Conservation (phyloP, 2,113 vertebrate genomes). For the Passer montanus region DNA sequence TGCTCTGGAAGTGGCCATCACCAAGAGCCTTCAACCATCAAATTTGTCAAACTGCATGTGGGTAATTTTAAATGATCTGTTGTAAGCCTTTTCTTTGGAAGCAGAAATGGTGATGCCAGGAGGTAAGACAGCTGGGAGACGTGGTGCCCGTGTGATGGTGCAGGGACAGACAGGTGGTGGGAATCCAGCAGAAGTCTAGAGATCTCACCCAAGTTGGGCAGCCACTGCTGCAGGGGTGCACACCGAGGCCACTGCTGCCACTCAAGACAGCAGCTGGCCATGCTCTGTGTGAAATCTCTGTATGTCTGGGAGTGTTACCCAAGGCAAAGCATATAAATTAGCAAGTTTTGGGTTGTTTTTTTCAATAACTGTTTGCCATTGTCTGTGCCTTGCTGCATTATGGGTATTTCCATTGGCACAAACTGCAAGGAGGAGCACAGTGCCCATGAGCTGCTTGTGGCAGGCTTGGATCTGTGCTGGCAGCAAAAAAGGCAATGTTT, state of each 20-base stretch:
- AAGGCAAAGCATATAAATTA: background rate
- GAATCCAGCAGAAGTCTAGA: background rate
- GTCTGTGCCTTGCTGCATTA: background rate
- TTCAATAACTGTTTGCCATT: background rate
- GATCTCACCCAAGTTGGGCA: fast-evolving
- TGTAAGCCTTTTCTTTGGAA: background rate
- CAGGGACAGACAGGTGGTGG: background rate
- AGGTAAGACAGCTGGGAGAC: background rate
- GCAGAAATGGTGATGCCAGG: background rate
- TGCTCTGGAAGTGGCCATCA: background rate
- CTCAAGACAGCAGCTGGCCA: background rate
- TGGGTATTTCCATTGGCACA: background rate
- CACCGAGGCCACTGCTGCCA: background rate
- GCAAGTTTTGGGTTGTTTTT: background rate
- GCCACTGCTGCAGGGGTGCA: fast-evolving
- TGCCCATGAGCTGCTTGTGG: background rate
- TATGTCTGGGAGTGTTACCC: background rate
- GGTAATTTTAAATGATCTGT: background rate
- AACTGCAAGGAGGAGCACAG: fast-evolving
- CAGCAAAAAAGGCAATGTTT: background rate
- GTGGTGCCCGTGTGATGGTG: fast-evolving
- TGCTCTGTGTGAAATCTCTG: background rate
- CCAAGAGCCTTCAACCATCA: background rate
- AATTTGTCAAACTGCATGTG: background rate
- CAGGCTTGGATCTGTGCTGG: background rate